Base-by-base conservation (phyloP, 2,113 vertebrate genomes). In the Pavo muticus region DNA sequence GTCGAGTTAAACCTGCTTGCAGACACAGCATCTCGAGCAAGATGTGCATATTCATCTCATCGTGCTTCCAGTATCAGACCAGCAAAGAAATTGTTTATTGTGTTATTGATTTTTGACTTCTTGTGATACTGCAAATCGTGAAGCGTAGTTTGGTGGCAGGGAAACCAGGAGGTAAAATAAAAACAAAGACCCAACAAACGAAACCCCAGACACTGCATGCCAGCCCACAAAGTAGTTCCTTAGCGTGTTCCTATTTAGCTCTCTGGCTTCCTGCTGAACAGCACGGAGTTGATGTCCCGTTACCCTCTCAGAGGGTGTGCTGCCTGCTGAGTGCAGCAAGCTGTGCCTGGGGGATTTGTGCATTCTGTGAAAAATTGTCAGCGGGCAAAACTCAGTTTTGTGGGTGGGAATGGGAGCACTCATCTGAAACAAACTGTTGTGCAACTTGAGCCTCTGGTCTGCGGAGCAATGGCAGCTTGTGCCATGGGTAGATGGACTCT, bases 281-380 rank as follows among this genome's bases (percentile, higher is more conserved):
- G 45, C 42, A 6, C 2, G 0, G 56, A 0, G 9, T 40, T 64
- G 65, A 17, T 1, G 6, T 50, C 14, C 18, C 1, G 0, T 4
- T 40, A 40, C 37, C 37, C 37, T 18, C 37, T 40, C 61, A 40
- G 11, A 40, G 61, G 61, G 29, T 32, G 5, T 0, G 2, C 61
- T 40, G 54, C 27, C 71, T 40, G 56, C 54, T 40, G 56, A 54
- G 63, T 71, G 72, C 69, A 37, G 50, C 2, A 44, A 63, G 69
- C n/a, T 32, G 2, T 60, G 65, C 8, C n/a, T 61, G 52, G 82
- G 82, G 29, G 2, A 19, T 68, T 73, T 67, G 40, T 67, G 80
- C 2, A 0, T 11, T 52, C 21, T 37, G 32, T 71, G 32, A 70
- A n/a, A 48, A 59, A 70, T 63, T 10, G 27, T 24, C 45, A 24